Base-by-base conservation (phyloP, 2,113 vertebrate species). In the Xiphophorus couchianus region DNA sequence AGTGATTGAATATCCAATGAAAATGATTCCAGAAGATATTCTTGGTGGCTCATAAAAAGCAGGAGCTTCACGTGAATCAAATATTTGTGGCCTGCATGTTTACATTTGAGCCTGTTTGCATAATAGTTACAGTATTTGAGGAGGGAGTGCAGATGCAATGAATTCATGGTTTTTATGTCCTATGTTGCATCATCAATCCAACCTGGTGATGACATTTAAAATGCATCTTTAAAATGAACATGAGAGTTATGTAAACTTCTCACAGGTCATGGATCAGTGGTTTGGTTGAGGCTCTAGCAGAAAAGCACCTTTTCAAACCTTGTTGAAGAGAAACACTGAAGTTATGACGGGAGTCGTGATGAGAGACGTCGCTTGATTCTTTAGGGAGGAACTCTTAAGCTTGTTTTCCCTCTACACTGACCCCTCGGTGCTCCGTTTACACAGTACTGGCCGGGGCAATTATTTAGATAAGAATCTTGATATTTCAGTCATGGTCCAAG, bases 301-400 rank as follows among this genome's bases (percentile, higher is more conserved):
- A n/a, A n/a, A 25, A 25, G 1, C 22, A 54, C 51, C 51, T 54
- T 22, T n/a, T 8, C n/a, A 54, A 9, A 54, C 22, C 8, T 35
- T 35, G 35, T 17, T 9, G 51, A n/a, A n/a, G 7, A 54, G 22
- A 54, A 28, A 37, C 54, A 42, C 22, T 65, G 11, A 44, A 39
- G 69, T 62, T 12, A 27, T 62, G 25, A 66, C 25, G 27, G 31
- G 60, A 11, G 15, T 51, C 8, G 6, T 42, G 48, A 69, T 63
- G 29, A 74, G 54, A 1, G 73, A 42, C 29, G 44, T 30, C 74
- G 62, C 39, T 70, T 71, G 67, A 31, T 71, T 39, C 75, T 77
- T 77, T 9, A 0, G 76, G 65, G 76, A 64, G 7, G 28, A 27
- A 87, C 81, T 68, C 44, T 28, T 80, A 71, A 86, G 37, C 31